Evolutionary conservation across 2,113 vertebrate species (phyloP), one percentile per base, ranked within the genome.

Genomic region (Caranx melampygus): DNA sequence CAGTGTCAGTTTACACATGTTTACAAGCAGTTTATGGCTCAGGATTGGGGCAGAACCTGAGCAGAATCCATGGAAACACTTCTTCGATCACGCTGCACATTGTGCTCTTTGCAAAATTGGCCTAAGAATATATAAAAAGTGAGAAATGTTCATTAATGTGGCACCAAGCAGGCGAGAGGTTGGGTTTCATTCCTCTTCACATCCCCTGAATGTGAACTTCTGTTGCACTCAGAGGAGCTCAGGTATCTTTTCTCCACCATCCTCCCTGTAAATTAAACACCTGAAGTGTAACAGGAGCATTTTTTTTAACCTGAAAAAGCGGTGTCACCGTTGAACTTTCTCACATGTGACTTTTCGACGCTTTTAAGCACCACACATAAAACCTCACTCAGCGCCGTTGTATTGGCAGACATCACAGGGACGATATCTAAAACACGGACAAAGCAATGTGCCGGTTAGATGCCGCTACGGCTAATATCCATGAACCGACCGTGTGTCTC

Each of bases 401-500:
- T 26, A 9, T 4, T 26, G 9, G n/a, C 52, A 55, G n/a, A 55
- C 21, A 55, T 55, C 11, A 21, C 52, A 55, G 52, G 26, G n/a
- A 21, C 47, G 18, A 57, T 16, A 58, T 58, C 54, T 20, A 26
- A 77, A 51, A 47, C 20, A 31, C 15, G n/a, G 33, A 49, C 33
- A 15, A 68, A 51, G n/a, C 61, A 42, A 31, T 65, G 2, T 31
- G 31, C 62, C 15, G n/a, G 60, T 40, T 44, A 4, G 37, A 7
- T 31, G 2, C 45, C 3, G 21, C 52, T 20, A 10, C 2, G 45
- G 40, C 40, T 58, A 54, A 51, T 78, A 33, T 60, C 37, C 7
- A 37, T 37, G 52, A 64, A 44, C 15, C 66, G 55, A 31, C 61
- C 49, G 87, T 55, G 45, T 61, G 60, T 31, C 66, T 87, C 67